Evolutionary conservation across 2,888 invertebrate species (phyloP).

Genomic region (Lithosia quadra): DNA sequence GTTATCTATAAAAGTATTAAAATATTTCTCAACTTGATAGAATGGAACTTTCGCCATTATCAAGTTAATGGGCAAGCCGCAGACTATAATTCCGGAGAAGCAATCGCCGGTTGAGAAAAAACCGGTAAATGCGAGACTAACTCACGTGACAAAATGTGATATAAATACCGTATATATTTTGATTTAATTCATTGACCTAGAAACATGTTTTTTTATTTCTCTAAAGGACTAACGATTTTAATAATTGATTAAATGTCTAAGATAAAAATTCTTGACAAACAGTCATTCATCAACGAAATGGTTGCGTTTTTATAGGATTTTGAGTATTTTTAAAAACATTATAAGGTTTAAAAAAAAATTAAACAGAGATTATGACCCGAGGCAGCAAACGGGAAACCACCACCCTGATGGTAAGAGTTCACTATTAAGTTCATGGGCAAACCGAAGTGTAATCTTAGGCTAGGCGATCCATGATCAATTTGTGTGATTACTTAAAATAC

Average conservation of each 20-base stretch:
- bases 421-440: background rate
- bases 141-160: background rate
- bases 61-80: background rate
- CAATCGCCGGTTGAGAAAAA: background rate
- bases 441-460: background rate
- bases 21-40: background rate
- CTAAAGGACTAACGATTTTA: background rate
- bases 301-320: background rate
- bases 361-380: background rate
- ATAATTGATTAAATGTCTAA: background rate
- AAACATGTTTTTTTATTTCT: conserved; percentile 3
- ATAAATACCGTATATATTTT: background rate
- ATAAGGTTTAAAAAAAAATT: background rate
- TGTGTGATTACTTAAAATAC: background rate
- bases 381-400: background rate
- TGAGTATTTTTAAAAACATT: background rate
- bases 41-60: background rate
- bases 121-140: background rate
- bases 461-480: too few relatives aligned
- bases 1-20: background rate
- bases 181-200: background rate
- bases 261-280: background rate
- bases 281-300: background rate
- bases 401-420: background rate
- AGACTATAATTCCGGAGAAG: background rate